phyloP scores from a whole-genome alignment of 2,888 invertebrate genomes.

The Agelastica alni region DNA sequence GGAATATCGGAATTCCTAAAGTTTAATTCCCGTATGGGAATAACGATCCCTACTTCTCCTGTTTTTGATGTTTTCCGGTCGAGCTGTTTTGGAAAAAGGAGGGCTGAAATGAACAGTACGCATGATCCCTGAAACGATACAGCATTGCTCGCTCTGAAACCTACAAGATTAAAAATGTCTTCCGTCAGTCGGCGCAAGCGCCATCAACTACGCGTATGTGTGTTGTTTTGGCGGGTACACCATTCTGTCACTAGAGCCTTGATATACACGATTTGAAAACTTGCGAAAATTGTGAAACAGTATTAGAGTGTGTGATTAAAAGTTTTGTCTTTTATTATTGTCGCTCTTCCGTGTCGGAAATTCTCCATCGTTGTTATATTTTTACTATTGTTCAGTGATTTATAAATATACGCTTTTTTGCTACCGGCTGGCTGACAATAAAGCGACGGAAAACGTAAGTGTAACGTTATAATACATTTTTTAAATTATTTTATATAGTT shows the following conservation, averaged over 20 bases:
- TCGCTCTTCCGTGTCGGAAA: conserved; percentile 1
- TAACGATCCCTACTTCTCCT: not conserved
- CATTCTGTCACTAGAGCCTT: conserved; percentile 46
- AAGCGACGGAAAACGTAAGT: conserved; percentile 2
- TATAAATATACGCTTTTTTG: not conserved
- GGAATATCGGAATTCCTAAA: too few species aligned
- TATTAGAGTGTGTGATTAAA: conserved; percentile 46
- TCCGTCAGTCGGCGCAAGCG: conserved; percentile 48
- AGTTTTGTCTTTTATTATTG: not conserved
- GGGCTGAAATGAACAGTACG: conserved; percentile 33
- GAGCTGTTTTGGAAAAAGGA: conserved; percentile 13
- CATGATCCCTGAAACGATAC: conserved; percentile 42
- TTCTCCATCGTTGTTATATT: not conserved
- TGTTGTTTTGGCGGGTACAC: conserved; percentile 52
- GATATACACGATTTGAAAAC: conserved; percentile 50
- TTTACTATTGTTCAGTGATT: not conserved
- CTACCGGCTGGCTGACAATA: not conserved
- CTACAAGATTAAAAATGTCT: conserved; percentile 31
- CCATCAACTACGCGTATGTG: conserved; percentile 45
- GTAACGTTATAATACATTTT: too few species aligned
- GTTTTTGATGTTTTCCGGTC: not conserved
- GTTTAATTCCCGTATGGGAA: not conserved
- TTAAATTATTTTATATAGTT: too few species aligned
- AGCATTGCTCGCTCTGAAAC: conserved; percentile 42
- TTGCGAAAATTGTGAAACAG: conserved; percentile 41